Percentiles rank a stretch among this genome's conserved stretches.
These are phyloP conservation scores for Isoperla grammatica DNA, from an alignment of 2,888 invertebrate genomes.

Conservation along the genomic window DNA sequence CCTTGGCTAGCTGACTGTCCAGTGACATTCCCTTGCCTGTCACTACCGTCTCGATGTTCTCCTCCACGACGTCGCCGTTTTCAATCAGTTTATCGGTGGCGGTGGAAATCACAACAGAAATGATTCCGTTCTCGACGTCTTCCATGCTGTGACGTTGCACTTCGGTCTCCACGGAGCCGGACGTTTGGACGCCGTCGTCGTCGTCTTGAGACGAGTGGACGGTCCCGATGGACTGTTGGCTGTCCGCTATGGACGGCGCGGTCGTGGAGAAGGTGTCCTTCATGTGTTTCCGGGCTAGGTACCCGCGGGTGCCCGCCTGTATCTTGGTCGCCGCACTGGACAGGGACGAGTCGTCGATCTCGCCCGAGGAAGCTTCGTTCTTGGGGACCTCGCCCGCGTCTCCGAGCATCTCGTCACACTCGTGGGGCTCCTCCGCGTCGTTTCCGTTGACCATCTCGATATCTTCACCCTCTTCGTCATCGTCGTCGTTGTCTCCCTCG, in stretches of 20 bases:
- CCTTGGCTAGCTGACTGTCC: slow-evolving; percentile 14
- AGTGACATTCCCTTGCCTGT: slow-evolving; percentile 11
- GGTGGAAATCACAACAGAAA: slow-evolving; percentile 2
- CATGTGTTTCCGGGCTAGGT: slow-evolving; percentile 31
- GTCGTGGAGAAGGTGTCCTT: slow-evolving; percentile 22
- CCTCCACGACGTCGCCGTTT: not conserved
- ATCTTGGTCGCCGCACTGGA: slow-evolving; percentile 35
- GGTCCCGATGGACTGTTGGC: slow-evolving; percentile 21
- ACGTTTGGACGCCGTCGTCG: slow-evolving; percentile 25
- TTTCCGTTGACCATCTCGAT: not conserved
- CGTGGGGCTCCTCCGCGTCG: not conserved
- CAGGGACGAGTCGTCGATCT: slow-evolving; percentile 25
- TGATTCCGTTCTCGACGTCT: slow-evolving; percentile 13
- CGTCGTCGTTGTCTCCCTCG: not conserved
- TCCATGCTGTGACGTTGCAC: slow-evolving; percentile 23
- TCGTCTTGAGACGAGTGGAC: slow-evolving; percentile 18
- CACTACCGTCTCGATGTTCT: not conserved
- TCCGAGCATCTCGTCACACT: not conserved
- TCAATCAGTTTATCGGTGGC: not conserved
- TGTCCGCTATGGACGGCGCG: slow-evolving; percentile 23
- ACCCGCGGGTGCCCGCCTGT: slow-evolving; percentile 34
- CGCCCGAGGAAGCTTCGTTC: slow-evolving; percentile 17
- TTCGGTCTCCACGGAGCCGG: slow-evolving; percentile 27
- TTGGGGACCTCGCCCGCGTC: not conserved
- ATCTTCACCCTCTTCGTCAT: not conserved